phyloP scores from a whole-genome alignment of 2,797 vertebrate genomes.

The Sebastes variabilis region DNA sequence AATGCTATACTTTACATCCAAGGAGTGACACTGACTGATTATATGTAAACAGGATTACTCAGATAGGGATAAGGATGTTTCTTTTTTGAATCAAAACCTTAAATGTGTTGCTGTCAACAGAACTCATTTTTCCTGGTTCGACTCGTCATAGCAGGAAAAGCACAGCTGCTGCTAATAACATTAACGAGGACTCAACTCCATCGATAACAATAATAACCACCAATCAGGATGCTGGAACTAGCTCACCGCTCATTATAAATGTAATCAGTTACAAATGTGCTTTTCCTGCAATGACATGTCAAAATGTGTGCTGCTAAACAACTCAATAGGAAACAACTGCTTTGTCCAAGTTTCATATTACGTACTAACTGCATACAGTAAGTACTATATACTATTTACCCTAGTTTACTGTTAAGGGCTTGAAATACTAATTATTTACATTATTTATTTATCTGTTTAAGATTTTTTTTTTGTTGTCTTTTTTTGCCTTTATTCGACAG shows the following conservation, averaged over 20 bases:
- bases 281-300: background rate
- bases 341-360: background rate
- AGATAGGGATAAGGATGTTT: background rate
- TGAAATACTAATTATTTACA: background rate
- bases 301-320: background rate
- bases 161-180: background rate
- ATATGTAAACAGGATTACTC: background rate
- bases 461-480: too few species aligned
- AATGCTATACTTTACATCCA: background rate
- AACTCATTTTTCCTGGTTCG: background rate
- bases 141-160: background rate
- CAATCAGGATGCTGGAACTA: background rate
- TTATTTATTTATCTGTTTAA: too few species aligned
- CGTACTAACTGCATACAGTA: background rate
- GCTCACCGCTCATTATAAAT: background rate
- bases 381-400: background rate
- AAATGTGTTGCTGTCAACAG: background rate
- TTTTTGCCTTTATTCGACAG: too few species aligned
- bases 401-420: background rate
- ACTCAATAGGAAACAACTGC: background rate
- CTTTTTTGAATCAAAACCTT: background rate
- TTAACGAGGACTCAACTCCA: background rate
- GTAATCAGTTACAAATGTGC: background rate
- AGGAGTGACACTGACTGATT: background rate
- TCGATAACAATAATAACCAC: too few species aligned